phyloP scores from a whole-genome alignment of 2,888 invertebrate species.

The Junonia oenone region DNA sequence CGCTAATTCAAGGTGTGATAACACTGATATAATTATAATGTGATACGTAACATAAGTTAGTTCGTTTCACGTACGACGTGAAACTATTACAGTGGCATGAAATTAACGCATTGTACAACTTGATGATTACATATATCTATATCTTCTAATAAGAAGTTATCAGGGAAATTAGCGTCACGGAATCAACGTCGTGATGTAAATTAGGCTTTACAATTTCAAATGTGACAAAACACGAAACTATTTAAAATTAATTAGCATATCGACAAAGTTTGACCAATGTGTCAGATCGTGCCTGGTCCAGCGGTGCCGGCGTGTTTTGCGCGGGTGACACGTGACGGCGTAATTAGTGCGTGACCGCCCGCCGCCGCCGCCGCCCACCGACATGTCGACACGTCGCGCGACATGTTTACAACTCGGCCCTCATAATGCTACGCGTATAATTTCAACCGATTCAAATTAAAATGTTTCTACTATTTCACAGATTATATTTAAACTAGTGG shows the following conservation, averaged over 20 bases:
- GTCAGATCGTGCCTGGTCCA: constrained; percentile 31
- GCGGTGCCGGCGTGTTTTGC: constrained; percentile 58
- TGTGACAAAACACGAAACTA: background rate
- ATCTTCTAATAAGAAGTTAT: too few species aligned
- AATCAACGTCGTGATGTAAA: too few species aligned
- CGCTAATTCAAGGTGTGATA: too few species aligned
- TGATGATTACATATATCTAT: too few species aligned
- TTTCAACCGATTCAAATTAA: background rate
- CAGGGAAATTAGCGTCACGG: too few species aligned
- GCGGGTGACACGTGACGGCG: constrained; percentile 60
- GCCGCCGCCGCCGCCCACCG: constrained; percentile 39
- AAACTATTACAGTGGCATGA: too few species aligned
- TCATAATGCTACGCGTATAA: constrained; percentile 29
- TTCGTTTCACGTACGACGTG: too few species aligned
- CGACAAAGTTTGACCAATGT: constrained; percentile 24
- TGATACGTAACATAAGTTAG: too few species aligned
- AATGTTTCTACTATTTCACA: background rate
- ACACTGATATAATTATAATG: too few species aligned
- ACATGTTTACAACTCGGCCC: constrained; percentile 37
- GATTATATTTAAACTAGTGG: background rate
- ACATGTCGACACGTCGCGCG: constrained; percentile 39
- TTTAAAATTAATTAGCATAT: constrained; percentile 27
- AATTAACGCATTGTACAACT: too few species aligned
- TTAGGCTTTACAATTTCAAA: too few species aligned
- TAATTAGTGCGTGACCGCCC: constrained; percentile 70